Evolutionary conservation across 2,113 vertebrate genomes (phyloP).

Genomic region (Pseudopodoces humilis): DNA sequence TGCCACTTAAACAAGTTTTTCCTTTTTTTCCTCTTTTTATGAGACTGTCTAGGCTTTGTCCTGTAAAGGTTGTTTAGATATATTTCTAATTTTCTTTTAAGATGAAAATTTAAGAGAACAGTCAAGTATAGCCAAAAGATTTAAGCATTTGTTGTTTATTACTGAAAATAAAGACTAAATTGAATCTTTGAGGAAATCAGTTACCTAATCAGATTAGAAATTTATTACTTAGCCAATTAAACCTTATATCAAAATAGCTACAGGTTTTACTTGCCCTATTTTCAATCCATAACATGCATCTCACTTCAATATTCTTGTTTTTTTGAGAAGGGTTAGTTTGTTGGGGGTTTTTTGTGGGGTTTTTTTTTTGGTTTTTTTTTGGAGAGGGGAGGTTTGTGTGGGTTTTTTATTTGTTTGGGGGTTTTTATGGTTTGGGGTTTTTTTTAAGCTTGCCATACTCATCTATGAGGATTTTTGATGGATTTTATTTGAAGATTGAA

Average conservation of each 20-base stretch:
- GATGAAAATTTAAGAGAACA: background rate
- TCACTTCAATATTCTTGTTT: background rate
- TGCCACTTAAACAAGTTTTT: background rate
- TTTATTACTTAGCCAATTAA: background rate
- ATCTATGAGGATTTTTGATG: background rate
- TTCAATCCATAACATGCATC: background rate
- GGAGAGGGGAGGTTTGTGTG: too few species aligned
- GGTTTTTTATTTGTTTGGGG: background rate
- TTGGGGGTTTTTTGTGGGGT: too few species aligned
- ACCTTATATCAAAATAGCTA: background rate
- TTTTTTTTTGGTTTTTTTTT: too few species aligned
- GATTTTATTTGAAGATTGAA: background rate
- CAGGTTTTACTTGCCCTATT: background rate
- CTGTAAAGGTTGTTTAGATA: background rate
- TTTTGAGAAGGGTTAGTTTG: background rate
- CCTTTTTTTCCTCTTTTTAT: background rate
- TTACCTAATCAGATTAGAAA: background rate
- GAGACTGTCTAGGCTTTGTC: background rate
- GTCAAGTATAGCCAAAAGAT: background rate
- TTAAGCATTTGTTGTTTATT: background rate
- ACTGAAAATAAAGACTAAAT: background rate
- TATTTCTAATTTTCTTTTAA: background rate
- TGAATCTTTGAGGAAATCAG: background rate
- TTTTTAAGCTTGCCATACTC: background rate
- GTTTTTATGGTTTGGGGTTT: background rate